Percentiles rank a stretch among this genome's conserved stretches.
Conservation (phyloP, 2,888 invertebrate species). For the Dicyrtoma fusca region DNA sequence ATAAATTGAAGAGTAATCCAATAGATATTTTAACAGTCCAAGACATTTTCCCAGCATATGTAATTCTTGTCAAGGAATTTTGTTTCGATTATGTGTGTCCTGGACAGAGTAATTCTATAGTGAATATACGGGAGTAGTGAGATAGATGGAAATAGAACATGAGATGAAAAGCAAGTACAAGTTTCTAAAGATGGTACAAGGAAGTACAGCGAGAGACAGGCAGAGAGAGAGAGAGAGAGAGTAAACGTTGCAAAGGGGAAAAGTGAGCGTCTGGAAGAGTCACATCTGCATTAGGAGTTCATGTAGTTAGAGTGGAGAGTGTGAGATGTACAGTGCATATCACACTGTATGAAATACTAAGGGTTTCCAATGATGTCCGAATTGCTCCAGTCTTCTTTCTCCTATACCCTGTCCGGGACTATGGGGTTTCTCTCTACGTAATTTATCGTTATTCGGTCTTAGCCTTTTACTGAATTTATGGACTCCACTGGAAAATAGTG, state of each 20-base stretch:
- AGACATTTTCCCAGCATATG: slow-evolving; percentile 12
- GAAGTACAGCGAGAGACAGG: background rate
- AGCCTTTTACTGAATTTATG: slow-evolving; percentile 36
- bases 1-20: slow-evolving; percentile 19
- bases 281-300: slow-evolving; percentile 27
- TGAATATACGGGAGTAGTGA: slow-evolving; percentile 15
- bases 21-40: background rate
- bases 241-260: background rate
- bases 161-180: slow-evolving; percentile 8
- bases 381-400: slow-evolving; percentile 14
- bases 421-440: slow-evolving; percentile 18
- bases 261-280: slow-evolving; percentile 9
- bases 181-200: slow-evolving; percentile 24
- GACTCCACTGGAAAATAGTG: slow-evolving; percentile 27
- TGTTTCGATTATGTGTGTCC: background rate
- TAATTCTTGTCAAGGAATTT: background rate
- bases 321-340: background rate
- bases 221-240: slow-evolving; percentile 3
- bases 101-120: slow-evolving; percentile 18
- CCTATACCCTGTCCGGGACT: background rate
- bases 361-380: slow-evolving; percentile 25
- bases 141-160: slow-evolving; percentile 26
- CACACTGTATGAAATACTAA: slow-evolving; percentile 1
- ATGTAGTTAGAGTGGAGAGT: background rate
- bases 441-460: slow-evolving; percentile 37